Conservation (phyloP, 35 echinoderm and acorn worm species). For the Lytechinus pictus region DNA sequence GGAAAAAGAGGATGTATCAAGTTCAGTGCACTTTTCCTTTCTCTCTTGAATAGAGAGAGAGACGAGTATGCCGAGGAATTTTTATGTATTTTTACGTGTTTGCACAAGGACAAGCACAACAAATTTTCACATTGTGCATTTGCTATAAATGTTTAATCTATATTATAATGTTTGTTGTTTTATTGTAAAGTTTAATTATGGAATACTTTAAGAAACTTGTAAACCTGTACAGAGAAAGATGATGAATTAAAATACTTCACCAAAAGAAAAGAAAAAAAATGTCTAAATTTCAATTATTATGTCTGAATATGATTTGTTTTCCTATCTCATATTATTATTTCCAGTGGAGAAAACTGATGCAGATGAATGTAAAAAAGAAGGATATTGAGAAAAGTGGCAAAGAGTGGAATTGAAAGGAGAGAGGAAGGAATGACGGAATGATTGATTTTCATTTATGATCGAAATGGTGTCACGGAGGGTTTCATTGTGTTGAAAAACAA, state of each 20-base stretch:
- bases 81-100: conserved; percentile 12
- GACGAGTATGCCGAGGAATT: neutral
- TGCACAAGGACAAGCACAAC: conserved; percentile 15
- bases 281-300: neutral
- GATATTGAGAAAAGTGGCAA: too few relatives aligned
- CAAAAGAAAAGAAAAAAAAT: neutral
- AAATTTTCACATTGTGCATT: conserved; percentile 30
- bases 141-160: conserved; percentile 1
- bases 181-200: conserved; percentile 41
- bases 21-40: neutral
- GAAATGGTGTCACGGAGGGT: too few relatives aligned
- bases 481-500: too few relatives aligned
- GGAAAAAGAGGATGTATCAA: neutral
- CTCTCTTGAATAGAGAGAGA: neutral
- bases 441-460: too few relatives aligned
- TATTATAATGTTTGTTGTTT: conserved; percentile 28
- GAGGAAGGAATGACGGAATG: too few relatives aligned
- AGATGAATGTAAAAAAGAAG: too few relatives aligned
- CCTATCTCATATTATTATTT: neutral
- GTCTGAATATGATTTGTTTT: neutral
- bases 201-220: conserved; percentile 44
- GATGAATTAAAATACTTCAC: conserved; percentile 52
- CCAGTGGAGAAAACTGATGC: too few relatives aligned
- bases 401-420: too few relatives aligned
- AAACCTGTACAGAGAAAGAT: conserved; percentile 54